phyloP scores from a whole-genome alignment of 2,797 vertebrate genomes.

The Fistularia commersonii region DNA sequence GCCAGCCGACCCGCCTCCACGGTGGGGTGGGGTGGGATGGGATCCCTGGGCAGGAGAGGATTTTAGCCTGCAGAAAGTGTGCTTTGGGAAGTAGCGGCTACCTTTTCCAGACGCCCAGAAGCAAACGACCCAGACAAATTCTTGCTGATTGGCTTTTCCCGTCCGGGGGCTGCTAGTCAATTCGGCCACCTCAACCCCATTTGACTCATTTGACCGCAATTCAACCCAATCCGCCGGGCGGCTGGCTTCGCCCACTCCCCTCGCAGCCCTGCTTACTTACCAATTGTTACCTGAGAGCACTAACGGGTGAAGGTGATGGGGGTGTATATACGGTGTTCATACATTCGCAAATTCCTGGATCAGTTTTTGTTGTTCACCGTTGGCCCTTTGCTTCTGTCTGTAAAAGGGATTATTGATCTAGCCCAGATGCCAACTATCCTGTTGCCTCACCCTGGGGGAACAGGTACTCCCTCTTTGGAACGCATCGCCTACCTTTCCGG shows the following conservation, averaged over 20 bases:
- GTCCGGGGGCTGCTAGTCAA: conserved; percentile 62
- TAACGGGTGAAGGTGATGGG: conserved; percentile 57
- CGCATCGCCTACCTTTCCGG: conserved; percentile 95
- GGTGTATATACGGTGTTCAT: conserved; percentile 63
- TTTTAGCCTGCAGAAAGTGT: conserved; percentile 53
- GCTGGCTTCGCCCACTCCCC: no score
- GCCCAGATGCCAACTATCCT: conserved; percentile 98
- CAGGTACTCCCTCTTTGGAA: conserved; percentile 94
- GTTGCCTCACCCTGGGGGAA: conserved; percentile 96
- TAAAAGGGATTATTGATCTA: conserved; percentile 98
- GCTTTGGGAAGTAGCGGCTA: conserved; percentile 77
- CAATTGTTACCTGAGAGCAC: conserved; percentile 58
- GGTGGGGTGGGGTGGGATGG: no score
- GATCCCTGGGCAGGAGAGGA: conserved; percentile 24
- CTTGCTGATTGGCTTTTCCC: conserved; percentile 45
- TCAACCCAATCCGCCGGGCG: no score
- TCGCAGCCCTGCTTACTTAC: conserved; percentile 60
- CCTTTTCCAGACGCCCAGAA: conserved; percentile 82
- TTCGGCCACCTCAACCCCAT: conserved; percentile 49
- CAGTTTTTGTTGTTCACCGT: conserved; percentile 77
- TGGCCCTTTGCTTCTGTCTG: conserved; percentile 89
- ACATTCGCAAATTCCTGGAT: conserved; percentile 68
- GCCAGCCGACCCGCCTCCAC: conserved; percentile 29
- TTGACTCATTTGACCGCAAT: conserved; percentile 61
- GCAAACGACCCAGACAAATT: conserved; percentile 79